A percentile compares a stretch with the other conserved stretches of the same genome.
Conservation (phyloP, 1,140 invertebrate species). For the Drosophila sturtevanti region DNA sequence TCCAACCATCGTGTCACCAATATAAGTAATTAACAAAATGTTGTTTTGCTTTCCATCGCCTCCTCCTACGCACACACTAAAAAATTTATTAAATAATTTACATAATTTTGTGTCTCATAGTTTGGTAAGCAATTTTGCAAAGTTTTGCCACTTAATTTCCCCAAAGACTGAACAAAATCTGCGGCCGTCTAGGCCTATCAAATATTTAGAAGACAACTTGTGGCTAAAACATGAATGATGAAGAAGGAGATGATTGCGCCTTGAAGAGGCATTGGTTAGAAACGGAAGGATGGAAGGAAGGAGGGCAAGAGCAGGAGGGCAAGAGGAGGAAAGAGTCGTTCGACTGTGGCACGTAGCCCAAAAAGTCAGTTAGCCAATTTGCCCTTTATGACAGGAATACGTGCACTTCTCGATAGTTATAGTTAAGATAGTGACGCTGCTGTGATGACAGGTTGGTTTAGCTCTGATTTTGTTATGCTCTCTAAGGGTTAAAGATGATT, state of each 20-base stretch:
- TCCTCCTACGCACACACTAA: slow-evolving; percentile 13
- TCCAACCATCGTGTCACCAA: slow-evolving; percentile 50
- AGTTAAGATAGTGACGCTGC: not conserved
- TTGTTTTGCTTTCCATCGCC: slow-evolving; percentile 16
- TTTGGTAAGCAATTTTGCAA: slow-evolving; percentile 57
- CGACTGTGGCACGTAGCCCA: not conserved
- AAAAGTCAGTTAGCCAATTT: not conserved
- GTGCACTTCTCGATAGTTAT: slow-evolving; percentile 1
- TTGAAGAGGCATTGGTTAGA: too few species aligned
- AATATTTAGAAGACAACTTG: slow-evolving; percentile 66
- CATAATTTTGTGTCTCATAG: slow-evolving; percentile 61
- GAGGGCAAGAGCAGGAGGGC: not conserved
- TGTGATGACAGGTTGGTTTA: not conserved
- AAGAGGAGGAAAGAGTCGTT: not conserved
- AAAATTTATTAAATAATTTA: slow-evolving; percentile 72
- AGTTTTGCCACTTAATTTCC: slow-evolving; percentile 69
- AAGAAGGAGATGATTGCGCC: slow-evolving; percentile 13
- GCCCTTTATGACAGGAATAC: not conserved
- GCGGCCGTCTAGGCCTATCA: slow-evolving; percentile 59
- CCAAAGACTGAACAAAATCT: slow-evolving; percentile 56
- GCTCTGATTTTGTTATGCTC: not conserved
- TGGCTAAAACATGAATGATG: slow-evolving; percentile 41
- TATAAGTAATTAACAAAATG: slow-evolving; percentile 53
- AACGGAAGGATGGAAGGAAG: too few species aligned
- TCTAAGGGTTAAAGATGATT: not conserved